These are phyloP conservation scores for Lithobates pipiens DNA, from an alignment of 2,797 vertebrate species.

Conservation along the genomic window DNA sequence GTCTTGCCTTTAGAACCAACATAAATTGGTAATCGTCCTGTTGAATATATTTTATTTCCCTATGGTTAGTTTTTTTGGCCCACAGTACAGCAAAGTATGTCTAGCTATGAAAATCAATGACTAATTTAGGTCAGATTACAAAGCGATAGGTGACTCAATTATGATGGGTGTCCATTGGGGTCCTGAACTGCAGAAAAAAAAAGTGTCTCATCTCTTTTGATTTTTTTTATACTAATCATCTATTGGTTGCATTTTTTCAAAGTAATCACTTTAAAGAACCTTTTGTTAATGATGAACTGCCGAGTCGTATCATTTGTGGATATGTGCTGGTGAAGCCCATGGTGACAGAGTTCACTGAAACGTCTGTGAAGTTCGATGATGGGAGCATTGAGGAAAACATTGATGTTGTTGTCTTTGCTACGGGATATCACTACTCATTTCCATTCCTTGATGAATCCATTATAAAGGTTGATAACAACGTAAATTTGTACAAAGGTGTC, in stretches of 20 bases:
- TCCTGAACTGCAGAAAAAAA: no score
- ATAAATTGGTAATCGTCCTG: no score
- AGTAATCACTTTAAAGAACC: constrained; percentile 66
- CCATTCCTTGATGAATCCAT: constrained; percentile 80
- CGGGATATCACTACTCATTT: constrained; percentile 80
- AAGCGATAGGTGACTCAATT: no score
- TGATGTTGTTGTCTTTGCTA: constrained; percentile 82
- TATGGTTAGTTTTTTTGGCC: no score
- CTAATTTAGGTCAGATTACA: no score
- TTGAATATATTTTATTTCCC: no score
- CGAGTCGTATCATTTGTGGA: constrained; percentile 80
- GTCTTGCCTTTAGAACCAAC: no score
- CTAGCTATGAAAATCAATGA: no score
- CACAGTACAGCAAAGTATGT: no score
- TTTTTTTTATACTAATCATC: not conserved
- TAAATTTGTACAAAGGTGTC: constrained; percentile 77
- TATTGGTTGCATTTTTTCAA: not conserved
- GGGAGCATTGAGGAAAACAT: constrained; percentile 77
- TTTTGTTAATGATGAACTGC: constrained; percentile 82
- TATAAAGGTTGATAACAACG: constrained; percentile 62
- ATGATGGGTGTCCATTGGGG: no score
- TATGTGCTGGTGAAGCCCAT: constrained; percentile 78
- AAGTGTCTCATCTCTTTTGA: no score
- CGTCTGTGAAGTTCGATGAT: constrained; percentile 78
- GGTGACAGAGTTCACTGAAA: constrained; percentile 78